phyloP scores from a whole-genome alignment of 2,113 vertebrate species.

The Hippocampus guttulatus region DNA sequence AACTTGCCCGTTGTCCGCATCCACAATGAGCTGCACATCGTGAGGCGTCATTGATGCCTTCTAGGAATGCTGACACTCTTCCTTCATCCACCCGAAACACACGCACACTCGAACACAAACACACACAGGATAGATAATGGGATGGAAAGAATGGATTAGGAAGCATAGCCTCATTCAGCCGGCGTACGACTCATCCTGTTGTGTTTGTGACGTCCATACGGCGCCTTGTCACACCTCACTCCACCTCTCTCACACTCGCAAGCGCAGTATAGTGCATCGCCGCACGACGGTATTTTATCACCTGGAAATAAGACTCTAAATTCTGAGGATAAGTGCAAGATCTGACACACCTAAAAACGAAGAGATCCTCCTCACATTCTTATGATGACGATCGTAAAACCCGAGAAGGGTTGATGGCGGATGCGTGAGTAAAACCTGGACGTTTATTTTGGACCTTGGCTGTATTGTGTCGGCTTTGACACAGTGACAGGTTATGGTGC shows the following conservation, averaged over 20 bases:
- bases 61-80: conserved; percentile 37
- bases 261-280: background rate
- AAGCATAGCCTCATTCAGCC: conserved; percentile 62
- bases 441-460: background rate
- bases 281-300: background rate
- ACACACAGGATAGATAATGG: conserved; percentile 22
- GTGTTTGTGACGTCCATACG: conserved; percentile 58
- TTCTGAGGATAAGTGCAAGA: background rate
- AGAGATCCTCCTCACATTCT: background rate
- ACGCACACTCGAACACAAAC: background rate
- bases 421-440: background rate
- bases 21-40: conserved; percentile 16
- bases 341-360: background rate
- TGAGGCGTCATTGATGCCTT: conserved; percentile 37
- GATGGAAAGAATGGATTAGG: conserved; percentile 58
- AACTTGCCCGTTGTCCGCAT: conserved; percentile 8
- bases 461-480: conserved; percentile 9
- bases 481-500: conserved; percentile 42
- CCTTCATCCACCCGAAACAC: background rate
- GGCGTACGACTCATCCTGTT: conserved; percentile 68
- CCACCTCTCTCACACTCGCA: conserved; percentile 4
- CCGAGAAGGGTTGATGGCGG: background rate
- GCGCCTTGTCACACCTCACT: conserved; percentile 9
- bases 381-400: background rate
- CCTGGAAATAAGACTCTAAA: conserved; percentile 2